phyloP scores from a whole-genome alignment of 2,113 vertebrate species.

The Eptesicus fuscus region DNA sequence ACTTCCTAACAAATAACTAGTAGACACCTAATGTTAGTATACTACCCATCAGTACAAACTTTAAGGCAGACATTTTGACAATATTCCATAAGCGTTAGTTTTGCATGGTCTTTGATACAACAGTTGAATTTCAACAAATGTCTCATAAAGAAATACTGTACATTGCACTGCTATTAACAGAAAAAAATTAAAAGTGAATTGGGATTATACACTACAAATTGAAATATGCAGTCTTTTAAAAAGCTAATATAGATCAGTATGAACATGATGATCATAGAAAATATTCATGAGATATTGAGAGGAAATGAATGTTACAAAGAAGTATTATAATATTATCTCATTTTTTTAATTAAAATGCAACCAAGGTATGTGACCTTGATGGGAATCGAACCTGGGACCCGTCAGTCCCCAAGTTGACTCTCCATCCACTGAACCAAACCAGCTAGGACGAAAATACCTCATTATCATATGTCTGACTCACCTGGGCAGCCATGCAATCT shows the following conservation, averaged over 20 bases:
- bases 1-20: not conserved
- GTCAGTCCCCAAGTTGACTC: no score
- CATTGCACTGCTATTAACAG: not conserved
- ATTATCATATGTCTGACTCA: not conserved
- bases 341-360: conserved; percentile 7
- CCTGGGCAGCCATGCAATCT: not conserved
- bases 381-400: no score
- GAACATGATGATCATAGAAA: not conserved
- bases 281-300: not conserved
- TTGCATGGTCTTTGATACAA: not conserved
- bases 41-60: not conserved
- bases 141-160: not conserved
- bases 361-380: no score
- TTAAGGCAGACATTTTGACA: not conserved
- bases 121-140: not conserved
- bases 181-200: not conserved
- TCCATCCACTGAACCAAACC: no score
- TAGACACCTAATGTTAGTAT: not conserved
- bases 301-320: not conserved
- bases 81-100: not conserved
- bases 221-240: not conserved
- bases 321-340: not conserved
- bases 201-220: not conserved
- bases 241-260: not conserved
- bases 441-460: not conserved